Conservation (phyloP, 2,797 vertebrate species). For the Neosilurus mollespiculum region DNA sequence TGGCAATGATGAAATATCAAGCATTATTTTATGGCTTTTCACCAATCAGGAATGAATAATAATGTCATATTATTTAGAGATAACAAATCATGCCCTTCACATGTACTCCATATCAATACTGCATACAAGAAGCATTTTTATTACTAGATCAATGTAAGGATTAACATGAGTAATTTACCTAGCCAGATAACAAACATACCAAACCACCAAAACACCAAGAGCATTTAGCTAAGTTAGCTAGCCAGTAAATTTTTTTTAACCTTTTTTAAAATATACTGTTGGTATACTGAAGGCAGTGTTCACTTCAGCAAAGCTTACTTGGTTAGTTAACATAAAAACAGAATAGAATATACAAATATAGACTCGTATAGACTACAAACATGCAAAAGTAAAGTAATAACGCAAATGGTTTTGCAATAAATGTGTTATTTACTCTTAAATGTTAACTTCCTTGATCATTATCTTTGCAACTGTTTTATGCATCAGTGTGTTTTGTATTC, state of each 20-base stretch:
- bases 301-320: not conserved
- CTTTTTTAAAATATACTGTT: not conserved
- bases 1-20: too few species aligned
- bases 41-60: too few species aligned
- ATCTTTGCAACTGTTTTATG: not conserved
- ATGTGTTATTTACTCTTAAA: not conserved
- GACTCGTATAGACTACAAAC: too few species aligned
- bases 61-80: too few species aligned
- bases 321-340: not conserved
- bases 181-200: not conserved
- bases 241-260: not conserved
- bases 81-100: too few species aligned
- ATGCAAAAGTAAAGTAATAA: not conserved
- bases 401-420: not conserved
- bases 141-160: not conserved
- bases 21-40: too few species aligned
- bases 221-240: not conserved
- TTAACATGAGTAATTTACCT: not conserved
- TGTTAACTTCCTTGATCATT: not conserved
- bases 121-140: too few species aligned
- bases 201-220: not conserved
- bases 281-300: not conserved
- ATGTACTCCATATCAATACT: too few species aligned
- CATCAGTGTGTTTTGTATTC: too few species aligned
- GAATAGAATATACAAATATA: not conserved